A percentile compares a stretch with the other conserved stretches of the same genome.
phyloP scores from a whole-genome alignment of 2,888 invertebrate genomes.

The Rhagonycha fulva region DNA sequence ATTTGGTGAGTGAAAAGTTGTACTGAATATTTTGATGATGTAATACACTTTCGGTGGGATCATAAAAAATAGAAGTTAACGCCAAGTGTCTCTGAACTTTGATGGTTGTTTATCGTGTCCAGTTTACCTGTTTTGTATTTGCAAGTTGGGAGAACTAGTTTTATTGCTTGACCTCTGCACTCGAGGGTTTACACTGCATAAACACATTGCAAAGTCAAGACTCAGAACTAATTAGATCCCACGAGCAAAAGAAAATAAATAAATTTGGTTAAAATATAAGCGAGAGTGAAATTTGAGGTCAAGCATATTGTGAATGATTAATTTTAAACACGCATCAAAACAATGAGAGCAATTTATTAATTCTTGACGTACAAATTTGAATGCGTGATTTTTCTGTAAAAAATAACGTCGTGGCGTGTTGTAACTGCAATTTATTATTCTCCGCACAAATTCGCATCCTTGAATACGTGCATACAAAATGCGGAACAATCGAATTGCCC shows the following conservation, averaged over 20 bases:
- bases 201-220: constrained; percentile 41
- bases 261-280: constrained; percentile 14
- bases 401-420: constrained; percentile 35
- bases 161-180: constrained; percentile 46
- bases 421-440: constrained; percentile 40
- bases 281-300: constrained; percentile 11
- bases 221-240: constrained; percentile 42
- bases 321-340: constrained; percentile 17
- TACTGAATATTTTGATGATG: not conserved
- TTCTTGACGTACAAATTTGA: constrained; percentile 30
- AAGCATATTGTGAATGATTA: constrained; percentile 8
- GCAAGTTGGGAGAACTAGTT: constrained; percentile 45
- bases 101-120: constrained; percentile 42
- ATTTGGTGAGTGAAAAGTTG: too few species aligned
- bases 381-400: constrained; percentile 30
- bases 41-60: not conserved
- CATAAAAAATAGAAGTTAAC: not conserved
- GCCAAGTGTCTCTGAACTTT: constrained; percentile 20
- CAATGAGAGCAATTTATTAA: constrained; percentile 33
- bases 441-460: constrained; percentile 41
- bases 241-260: constrained; percentile 23
- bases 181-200: constrained; percentile 44
- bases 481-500: constrained; percentile 40
- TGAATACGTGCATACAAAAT: constrained; percentile 39
- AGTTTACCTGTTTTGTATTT: constrained; percentile 43